A percentile compares a stretch with the other conserved stretches of the same genome.
phyloP scores from a whole-genome alignment of 2,113 vertebrate genomes.

The Coptodon bakossiorum region DNA sequence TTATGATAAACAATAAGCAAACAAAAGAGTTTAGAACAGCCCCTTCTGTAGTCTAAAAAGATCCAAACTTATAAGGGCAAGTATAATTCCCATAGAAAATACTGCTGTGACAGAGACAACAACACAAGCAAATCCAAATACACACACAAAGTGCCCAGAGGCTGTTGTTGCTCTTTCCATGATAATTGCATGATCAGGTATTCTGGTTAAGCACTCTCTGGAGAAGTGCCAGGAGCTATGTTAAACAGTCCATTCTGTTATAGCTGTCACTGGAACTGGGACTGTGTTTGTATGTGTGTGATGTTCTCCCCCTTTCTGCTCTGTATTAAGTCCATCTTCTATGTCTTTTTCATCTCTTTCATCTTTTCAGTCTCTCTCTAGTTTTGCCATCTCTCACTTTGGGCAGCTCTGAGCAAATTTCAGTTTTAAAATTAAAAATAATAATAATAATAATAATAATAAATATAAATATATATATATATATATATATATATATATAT shows the following conservation, averaged over 20 bases:
- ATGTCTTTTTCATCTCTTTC: background rate
- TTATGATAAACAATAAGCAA: background rate
- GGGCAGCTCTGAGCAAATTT: background rate
- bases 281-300: background rate
- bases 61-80: background rate
- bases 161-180: constrained; percentile 45
- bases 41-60: background rate
- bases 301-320: background rate
- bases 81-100: background rate
- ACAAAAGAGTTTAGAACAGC: background rate
- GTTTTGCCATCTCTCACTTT: background rate
- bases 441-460: background rate
- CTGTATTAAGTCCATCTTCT: background rate
- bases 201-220: constrained; percentile 48
- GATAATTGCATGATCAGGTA: constrained; percentile 48
- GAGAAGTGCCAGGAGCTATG: constrained; percentile 25
- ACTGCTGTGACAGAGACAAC: background rate
- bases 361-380: background rate
- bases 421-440: background rate
- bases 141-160: background rate
- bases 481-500: rapidly evolving
- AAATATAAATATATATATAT: too few species aligned
- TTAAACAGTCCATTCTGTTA: constrained; percentile 38
- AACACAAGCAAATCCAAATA: background rate
- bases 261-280: background rate